Percentiles rank a stretch among this genome's conserved stretches.
Conservation (phyloP, 1,140 invertebrate species). For the Holcopasites calliopsidis region DNA sequence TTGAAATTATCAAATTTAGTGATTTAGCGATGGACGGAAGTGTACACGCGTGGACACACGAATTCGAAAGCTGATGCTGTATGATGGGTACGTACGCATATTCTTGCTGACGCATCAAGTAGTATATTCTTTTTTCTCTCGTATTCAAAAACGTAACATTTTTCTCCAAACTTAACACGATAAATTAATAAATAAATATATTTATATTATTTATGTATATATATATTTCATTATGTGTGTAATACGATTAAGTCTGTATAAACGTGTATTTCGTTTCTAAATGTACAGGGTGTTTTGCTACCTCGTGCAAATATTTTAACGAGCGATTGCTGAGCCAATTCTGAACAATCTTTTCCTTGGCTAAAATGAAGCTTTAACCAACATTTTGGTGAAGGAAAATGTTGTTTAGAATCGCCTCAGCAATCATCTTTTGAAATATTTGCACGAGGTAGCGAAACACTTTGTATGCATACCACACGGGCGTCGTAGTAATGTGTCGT, state of each 20-base stretch:
- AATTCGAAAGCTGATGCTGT: constrained; percentile 21
- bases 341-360: too few species aligned
- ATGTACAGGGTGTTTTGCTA: too few species aligned
- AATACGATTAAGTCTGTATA: constrained; percentile 57
- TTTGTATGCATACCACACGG: too few species aligned
- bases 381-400: too few species aligned
- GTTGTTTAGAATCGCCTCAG: too few species aligned
- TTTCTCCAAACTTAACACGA: constrained; percentile 71
- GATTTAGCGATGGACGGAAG: neutral
- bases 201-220: constrained; percentile 67
- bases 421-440: too few species aligned
- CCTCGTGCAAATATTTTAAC: too few species aligned
- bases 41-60: neutral
- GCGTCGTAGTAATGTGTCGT: constrained; percentile 45
- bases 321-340: too few species aligned
- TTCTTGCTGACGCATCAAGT: constrained; percentile 63
- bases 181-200: constrained; percentile 77
- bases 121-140: constrained; percentile 61
- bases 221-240: constrained; percentile 57
- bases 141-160: constrained; percentile 68
- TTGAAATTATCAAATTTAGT: neutral
- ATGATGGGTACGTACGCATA: constrained; percentile 61
- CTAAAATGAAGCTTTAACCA: too few species aligned
- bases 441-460: too few species aligned
- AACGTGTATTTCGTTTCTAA: constrained; percentile 53